phyloP scores from a whole-genome alignment of 2,888 invertebrate genomes.

The Eupelmus urozonus region DNA sequence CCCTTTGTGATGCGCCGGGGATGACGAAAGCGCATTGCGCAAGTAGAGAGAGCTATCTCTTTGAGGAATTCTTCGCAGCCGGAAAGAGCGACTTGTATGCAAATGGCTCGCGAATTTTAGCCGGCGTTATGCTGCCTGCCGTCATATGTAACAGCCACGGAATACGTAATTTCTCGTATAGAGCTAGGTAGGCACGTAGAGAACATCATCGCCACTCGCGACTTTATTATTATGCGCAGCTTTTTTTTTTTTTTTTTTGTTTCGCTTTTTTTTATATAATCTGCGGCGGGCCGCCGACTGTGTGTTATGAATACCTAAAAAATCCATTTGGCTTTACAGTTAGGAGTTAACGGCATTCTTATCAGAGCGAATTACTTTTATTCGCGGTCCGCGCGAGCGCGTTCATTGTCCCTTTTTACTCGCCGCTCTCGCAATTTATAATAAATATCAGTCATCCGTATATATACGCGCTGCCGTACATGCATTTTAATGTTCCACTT shows the following conservation, averaged over 20 bases:
- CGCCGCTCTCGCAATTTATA: constrained; percentile 14
- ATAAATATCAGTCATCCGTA: constrained; percentile 37
- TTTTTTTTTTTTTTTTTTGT: constrained; percentile 20
- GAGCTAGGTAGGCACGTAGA: background rate
- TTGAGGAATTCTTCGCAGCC: too few species aligned
- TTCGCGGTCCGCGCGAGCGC: constrained; percentile 3
- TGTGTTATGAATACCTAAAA: constrained; percentile 57
- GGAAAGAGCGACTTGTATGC: background rate
- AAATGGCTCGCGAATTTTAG: too few species aligned
- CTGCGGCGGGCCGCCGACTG: constrained; percentile 22
- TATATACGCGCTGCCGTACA: background rate
- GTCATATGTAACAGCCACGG: background rate
- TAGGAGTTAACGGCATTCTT: constrained; percentile 56
- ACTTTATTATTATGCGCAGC: constrained; percentile 48
- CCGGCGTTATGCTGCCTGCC: background rate
- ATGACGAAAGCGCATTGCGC: background rate
- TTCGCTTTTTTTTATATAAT: constrained; percentile 33
- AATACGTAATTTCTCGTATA: constrained; percentile 30
- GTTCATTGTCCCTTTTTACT: constrained; percentile 29
- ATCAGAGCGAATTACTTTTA: constrained; percentile 55
- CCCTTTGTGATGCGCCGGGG: background rate
- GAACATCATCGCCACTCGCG: constrained; percentile 17
- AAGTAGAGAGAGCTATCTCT: background rate
- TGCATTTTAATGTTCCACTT: constrained; percentile 22
- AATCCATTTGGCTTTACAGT: constrained; percentile 58